These are phyloP conservation scores for Phodopus roborovskii DNA, from an alignment of 2,113 vertebrate genomes.

Conservation along the genomic window DNA sequence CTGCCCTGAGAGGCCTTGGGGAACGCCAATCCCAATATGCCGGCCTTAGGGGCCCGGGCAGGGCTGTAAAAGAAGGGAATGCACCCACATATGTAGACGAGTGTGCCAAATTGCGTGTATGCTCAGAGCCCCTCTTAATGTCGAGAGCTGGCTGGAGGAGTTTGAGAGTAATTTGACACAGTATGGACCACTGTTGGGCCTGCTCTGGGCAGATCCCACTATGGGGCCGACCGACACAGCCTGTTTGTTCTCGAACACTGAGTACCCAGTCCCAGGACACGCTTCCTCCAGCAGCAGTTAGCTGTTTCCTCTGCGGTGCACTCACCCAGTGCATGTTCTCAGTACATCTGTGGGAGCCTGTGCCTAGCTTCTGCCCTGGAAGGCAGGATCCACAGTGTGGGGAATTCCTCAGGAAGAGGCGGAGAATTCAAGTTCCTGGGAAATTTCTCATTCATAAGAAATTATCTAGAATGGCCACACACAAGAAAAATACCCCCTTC, in stretches of 20 bases:
- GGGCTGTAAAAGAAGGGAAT: not conserved
- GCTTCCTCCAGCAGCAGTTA: not conserved
- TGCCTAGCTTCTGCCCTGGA: not conserved
- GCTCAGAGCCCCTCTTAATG: not conserved
- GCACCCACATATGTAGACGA: not conserved
- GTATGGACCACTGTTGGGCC: fast-evolving
- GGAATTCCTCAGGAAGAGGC: constrained; percentile 54
- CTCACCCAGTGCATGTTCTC: fast-evolving
- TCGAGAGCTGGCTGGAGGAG: not conserved
- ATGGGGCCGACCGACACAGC: fast-evolving
- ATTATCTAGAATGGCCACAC: not conserved
- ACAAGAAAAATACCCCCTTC: not conserved
- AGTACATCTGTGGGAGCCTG: not conserved
- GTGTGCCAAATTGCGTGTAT: not conserved
- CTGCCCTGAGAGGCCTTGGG: not conserved
- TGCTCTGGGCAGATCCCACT: fast-evolving
- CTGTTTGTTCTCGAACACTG: not conserved
- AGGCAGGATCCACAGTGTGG: not conserved
- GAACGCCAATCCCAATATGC: not conserved
- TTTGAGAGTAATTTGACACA: not conserved
- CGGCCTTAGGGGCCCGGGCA: not conserved
- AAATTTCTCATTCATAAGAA: constrained; percentile 29
- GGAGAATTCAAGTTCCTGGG: not conserved
- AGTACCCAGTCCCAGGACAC: not conserved
- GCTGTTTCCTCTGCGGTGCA: not conserved